Percentiles rank a stretch among this genome's conserved stretches.
These are phyloP conservation scores for Esox niger DNA, from an alignment of 2,113 vertebrate genomes.

Conservation along the genomic window DNA sequence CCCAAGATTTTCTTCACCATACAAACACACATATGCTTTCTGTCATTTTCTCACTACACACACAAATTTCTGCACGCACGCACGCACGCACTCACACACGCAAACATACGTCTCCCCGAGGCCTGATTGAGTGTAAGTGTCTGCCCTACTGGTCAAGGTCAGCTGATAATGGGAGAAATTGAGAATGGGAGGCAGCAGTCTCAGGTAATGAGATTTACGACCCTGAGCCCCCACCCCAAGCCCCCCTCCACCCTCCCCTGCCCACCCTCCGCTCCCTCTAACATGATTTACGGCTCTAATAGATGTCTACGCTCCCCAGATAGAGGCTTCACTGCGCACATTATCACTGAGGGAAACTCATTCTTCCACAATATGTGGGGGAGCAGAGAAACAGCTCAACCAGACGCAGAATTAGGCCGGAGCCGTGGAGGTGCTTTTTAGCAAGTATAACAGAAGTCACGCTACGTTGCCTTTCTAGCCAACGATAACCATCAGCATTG, in stretches of 20 bases:
- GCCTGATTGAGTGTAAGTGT: slow-evolving; percentile 68
- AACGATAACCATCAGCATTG: no score
- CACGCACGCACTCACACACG: slow-evolving; percentile 13
- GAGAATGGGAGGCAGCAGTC: slow-evolving; percentile 54
- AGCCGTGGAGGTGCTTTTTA: not conserved
- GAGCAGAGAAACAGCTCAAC: slow-evolving; percentile 35
- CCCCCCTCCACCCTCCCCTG: slow-evolving; percentile 16
- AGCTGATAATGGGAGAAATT: slow-evolving; percentile 72
- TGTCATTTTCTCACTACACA: not conserved
- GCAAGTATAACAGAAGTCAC: no score
- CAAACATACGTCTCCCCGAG: slow-evolving; percentile 24
- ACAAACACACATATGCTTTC: no score
- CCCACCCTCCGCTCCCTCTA: slow-evolving; percentile 25
- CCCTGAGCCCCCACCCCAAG: slow-evolving; percentile 58
- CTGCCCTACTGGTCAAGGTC: slow-evolving; percentile 68
- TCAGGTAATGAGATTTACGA: slow-evolving; percentile 75
- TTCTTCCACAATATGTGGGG: slow-evolving; percentile 42
- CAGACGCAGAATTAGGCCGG: not conserved
- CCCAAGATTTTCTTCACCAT: no score
- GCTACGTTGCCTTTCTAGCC: no score
- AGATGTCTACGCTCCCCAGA: slow-evolving; percentile 58
- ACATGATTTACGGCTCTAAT: slow-evolving; percentile 73
- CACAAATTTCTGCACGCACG: slow-evolving; percentile 10
- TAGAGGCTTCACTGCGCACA: slow-evolving; percentile 52
- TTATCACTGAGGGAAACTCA: slow-evolving; percentile 56